Percentiles rank a stretch among this genome's conserved stretches.
These are phyloP conservation scores for Drosophila subobscura DNA, from an alignment of 1,140 invertebrate genomes.

Conservation along the genomic window DNA sequence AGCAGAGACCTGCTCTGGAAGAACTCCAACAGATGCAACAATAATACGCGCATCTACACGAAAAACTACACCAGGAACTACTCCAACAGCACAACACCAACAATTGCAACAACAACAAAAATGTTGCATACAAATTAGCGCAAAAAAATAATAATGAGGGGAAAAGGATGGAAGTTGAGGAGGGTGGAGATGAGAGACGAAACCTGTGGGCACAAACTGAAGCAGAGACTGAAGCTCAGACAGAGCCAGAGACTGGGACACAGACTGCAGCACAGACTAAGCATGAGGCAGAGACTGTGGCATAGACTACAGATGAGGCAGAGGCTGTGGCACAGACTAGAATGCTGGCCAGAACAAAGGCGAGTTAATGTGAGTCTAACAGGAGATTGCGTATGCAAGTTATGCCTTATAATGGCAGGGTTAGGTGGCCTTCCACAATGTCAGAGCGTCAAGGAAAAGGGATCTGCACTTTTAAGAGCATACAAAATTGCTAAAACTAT, in stretches of 20 bases:
- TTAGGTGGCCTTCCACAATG: background rate
- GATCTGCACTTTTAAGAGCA: too few species aligned
- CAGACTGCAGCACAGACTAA: too few species aligned
- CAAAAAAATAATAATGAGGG: constrained; percentile 1
- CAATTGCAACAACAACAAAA: background rate
- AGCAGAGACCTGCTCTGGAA: constrained; percentile 17
- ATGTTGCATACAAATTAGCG: constrained; percentile 34
- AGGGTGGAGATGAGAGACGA: constrained; percentile 5
- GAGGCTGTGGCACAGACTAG: too few species aligned
- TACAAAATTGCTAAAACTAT: background rate
- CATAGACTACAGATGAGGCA: too few species aligned
- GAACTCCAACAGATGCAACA: background rate
- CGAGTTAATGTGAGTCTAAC: background rate
- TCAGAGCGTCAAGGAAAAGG: too few species aligned
- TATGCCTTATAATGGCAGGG: background rate
- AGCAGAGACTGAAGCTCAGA: too few species aligned
- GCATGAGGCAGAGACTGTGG: too few species aligned
- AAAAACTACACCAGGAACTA: background rate
- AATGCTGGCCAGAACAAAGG: too few species aligned
- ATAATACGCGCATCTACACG: background rate
- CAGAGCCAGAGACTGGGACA: too few species aligned
- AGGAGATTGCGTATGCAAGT: constrained; percentile 39
- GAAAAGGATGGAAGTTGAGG: background rate
- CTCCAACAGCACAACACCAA: background rate
- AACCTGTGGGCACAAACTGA: background rate